Percentiles rank a stretch among this genome's conserved stretches.
phyloP scores from a whole-genome alignment of 2,113 vertebrate genomes.

The Hucho hucho region DNA sequence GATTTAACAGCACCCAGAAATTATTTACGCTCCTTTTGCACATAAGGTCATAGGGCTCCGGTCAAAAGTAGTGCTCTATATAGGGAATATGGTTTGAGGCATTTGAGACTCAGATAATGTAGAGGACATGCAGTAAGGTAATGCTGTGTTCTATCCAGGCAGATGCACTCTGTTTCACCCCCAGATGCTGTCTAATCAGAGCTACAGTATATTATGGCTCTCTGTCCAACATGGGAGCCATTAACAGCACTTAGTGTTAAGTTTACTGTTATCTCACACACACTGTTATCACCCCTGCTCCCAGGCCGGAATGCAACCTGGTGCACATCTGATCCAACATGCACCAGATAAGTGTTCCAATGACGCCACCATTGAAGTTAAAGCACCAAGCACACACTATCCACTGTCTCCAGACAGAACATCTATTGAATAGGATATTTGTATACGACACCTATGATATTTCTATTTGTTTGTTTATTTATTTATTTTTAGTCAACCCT shows the following conservation, averaged over 20 bases:
- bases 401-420: too few species aligned
- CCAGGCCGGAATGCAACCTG: constrained; percentile 24
- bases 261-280: constrained; percentile 9
- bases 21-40: background rate
- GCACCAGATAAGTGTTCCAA: constrained; percentile 13
- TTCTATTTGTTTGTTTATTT: too few species aligned
- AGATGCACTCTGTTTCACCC: constrained; percentile 35
- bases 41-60: too few species aligned
- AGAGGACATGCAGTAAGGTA: constrained; percentile 30
- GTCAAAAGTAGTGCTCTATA: too few species aligned
- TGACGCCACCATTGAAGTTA: background rate
- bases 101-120: constrained; percentile 18
- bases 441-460: too few species aligned
- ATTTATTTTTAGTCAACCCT: too few species aligned
- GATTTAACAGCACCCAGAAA: background rate
- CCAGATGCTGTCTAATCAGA: background rate
- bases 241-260: constrained; percentile 49
- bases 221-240: constrained; percentile 26
- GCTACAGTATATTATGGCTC: background rate
- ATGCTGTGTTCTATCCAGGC: constrained; percentile 12
- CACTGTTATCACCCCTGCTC: constrained; percentile 25
- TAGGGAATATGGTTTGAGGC: too few species aligned
- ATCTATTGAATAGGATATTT: too few species aligned
- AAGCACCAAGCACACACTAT: too few species aligned
- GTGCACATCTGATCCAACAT: constrained; percentile 34